Conservation (phyloP, 2,888 invertebrate genomes). For the Scrobipalpa atriplicella region DNA sequence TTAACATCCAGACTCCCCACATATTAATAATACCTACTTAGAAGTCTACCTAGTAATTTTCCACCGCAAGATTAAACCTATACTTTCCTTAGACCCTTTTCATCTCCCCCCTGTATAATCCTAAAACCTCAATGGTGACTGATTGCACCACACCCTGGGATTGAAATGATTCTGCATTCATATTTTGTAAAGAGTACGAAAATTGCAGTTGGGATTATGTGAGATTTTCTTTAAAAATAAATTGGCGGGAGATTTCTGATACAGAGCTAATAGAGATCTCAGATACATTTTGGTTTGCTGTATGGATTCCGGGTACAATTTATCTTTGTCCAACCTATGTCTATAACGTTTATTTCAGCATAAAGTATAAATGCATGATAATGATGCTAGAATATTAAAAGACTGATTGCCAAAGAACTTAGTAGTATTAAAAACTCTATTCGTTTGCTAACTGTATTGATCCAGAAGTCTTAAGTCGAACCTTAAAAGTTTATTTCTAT, state of each 20-base stretch:
- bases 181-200: slow-evolving; percentile 11
- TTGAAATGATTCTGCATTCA: slow-evolving; percentile 36
- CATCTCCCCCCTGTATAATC: slow-evolving; percentile 41
- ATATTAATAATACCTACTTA: slow-evolving; percentile 29
- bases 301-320: too few species aligned
- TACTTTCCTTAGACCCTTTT: slow-evolving; percentile 42
- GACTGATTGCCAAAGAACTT: too few species aligned
- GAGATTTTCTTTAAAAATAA: background rate
- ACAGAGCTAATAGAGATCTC: too few species aligned
- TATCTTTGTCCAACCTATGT: too few species aligned
- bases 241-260: background rate
- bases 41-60: slow-evolving; percentile 24
- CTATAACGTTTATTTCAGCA: too few species aligned
- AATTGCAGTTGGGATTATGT: slow-evolving; percentile 11
- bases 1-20: slow-evolving; percentile 29
- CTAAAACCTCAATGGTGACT: slow-evolving; percentile 44
- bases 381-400: too few species aligned
- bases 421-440: too few species aligned
- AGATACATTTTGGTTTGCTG: too few species aligned
- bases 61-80: slow-evolving; percentile 37
- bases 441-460: too few species aligned
- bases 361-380: too few species aligned
- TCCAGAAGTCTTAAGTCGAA: too few species aligned
- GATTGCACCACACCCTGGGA: slow-evolving; percentile 44
- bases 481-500: too few species aligned